Base-by-base conservation (phyloP, 2,797 vertebrate species). In the Anguilla pacifica region DNA sequence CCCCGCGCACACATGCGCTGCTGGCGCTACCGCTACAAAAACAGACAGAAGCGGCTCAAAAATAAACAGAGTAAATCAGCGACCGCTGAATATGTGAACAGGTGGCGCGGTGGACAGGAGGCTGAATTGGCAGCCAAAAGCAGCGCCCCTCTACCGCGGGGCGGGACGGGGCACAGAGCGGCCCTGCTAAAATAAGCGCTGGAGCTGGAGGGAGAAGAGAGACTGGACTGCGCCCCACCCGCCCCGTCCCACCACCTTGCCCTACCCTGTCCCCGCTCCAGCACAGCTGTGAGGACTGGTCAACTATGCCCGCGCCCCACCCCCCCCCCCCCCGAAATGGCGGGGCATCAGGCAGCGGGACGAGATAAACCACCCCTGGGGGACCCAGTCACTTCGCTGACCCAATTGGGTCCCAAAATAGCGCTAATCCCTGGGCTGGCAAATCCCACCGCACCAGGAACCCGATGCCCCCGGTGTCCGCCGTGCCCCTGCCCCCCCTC, bases 101-200 rank as follows among this genome's bases (percentile, higher is more conserved):
- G 79, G 79, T 82, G 79, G 39, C 55, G 55, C 0, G 55, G 55
- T 2, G 10, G 17, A 25, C n/a, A 2, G 15, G 25, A 39, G 25
- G 79, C 79, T 22, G 0, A 6, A n/a, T 7, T 2, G 17, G 19
- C 19, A n/a, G 72, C 31, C 72, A 51, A 77, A 17, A 74, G 70
- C 70, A 74, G 70, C 70, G 7, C 17, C 2, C 22, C 59, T 61
- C 35, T 43, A 4, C 13, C 10, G 49, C 1, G 2, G 35, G 5
- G 7, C 7, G 77, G 79, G 79, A 19, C 46, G 1, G 79, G 39
- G 25, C 39, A n/a, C 79, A 82, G n/a, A 82, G 43, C 25, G 0
- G 19, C 79, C n/a, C 43, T 82, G 79, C 79, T 82, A 49, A 82
- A 82, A 82, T 82, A 82, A 82, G 79, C 19, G 0, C 46, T 9